Percentiles rank a stretch among this genome's conserved stretches.
Conservation (phyloP, 2,113 vertebrate species). For the Leiothrix lutea region DNA sequence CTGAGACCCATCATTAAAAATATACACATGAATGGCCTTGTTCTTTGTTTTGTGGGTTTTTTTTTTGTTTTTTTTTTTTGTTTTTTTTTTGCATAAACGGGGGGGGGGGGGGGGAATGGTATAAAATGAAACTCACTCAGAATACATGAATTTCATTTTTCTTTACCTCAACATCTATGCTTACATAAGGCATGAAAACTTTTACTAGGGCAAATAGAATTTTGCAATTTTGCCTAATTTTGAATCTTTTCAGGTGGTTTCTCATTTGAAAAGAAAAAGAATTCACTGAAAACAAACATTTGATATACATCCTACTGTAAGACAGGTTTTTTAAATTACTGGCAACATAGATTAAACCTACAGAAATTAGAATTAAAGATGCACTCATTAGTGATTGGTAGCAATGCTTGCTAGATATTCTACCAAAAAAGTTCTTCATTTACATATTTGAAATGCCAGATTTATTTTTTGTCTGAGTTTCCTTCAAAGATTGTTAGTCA, state of each 20-base stretch:
- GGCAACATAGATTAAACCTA: neutral
- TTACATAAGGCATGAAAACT: neutral
- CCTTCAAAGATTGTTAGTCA: neutral
- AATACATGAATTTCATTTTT: slow-evolving; percentile 8
- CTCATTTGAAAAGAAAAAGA: neutral
- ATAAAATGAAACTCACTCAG: neutral
- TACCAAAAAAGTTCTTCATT: neutral
- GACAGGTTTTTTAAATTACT: neutral
- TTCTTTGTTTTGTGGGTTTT: neutral
- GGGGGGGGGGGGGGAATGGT: neutral
- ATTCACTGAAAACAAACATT: neutral
- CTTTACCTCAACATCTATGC: neutral
- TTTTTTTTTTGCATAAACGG: neutral
- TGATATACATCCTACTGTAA: neutral
- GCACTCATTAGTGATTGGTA: neutral
- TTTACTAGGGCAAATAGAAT: neutral
- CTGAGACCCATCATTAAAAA: slow-evolving; percentile 45
- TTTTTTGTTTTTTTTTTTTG: neutral
- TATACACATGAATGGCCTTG: slow-evolving; percentile 20
- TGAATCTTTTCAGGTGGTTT: neutral
- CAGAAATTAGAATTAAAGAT: neutral
- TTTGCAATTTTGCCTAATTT: neutral
- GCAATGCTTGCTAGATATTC: neutral
- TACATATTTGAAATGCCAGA: neutral
- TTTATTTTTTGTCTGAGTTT: neutral